phyloP scores from a whole-genome alignment of 2,113 vertebrate genomes.

The Cervus canadensis region DNA sequence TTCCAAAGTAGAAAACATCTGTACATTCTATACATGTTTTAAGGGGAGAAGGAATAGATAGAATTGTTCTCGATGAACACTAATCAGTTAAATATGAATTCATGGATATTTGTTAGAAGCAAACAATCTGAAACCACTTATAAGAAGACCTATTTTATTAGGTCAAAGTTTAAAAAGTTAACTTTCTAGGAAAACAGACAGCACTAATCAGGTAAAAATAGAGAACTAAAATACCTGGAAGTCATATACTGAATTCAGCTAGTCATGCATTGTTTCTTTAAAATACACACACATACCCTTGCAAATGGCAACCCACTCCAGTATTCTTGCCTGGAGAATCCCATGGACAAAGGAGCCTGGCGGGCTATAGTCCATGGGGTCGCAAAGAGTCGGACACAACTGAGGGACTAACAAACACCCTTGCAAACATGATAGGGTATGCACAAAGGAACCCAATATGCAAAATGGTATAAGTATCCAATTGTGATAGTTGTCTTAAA shows the following conservation, averaged over 20 bases:
- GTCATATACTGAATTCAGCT: conserved; percentile 13
- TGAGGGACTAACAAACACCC: neutral
- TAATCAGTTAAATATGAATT: conserved; percentile 13
- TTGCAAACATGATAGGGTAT: neutral
- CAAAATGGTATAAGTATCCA: neutral
- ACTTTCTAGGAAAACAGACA: conserved; percentile 15
- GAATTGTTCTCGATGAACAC: neutral
- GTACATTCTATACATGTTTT: conserved; percentile 4
- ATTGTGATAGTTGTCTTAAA: neutral
- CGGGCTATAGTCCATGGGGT: neutral
- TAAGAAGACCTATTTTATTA: neutral
- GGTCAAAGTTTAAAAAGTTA: neutral
- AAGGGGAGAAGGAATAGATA: neutral
- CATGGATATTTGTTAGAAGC: neutral
- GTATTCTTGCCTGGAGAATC: neutral
- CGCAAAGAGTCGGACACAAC: neutral
- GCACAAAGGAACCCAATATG: neutral
- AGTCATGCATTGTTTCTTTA: conserved; percentile 33
- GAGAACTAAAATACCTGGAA: conserved; percentile 7
- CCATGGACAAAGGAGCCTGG: neutral
- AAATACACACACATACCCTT: neutral
- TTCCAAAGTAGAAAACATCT: conserved; percentile 23
- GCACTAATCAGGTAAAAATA: conserved; percentile 11
- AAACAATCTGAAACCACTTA: neutral
- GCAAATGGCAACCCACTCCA: neutral